A percentile compares a stretch with the other conserved stretches of the same genome.
These are phyloP conservation scores for Macaria notata DNA, from an alignment of 2,888 invertebrate genomes.

Conservation along the genomic window DNA sequence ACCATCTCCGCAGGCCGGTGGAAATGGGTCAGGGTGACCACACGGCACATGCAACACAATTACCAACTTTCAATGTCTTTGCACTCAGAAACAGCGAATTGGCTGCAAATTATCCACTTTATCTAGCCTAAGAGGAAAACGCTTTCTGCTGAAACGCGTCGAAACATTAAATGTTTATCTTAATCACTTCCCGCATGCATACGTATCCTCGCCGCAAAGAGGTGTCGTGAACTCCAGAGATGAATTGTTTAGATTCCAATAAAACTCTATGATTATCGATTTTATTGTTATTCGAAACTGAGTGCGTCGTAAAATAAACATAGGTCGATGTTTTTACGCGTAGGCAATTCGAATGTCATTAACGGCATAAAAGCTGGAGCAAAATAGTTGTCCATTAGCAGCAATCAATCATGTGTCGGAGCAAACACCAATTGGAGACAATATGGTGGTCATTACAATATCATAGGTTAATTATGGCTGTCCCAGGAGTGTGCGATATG, in stretches of 20 bases:
- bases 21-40: conserved; percentile 64
- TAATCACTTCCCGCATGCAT: no score
- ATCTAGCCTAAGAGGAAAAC: no score
- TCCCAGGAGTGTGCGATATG: conserved; percentile 24
- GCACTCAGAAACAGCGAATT: no score
- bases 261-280: conserved; percentile 1
- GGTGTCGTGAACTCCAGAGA: conserved; percentile 4
- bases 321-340: conserved; percentile 19
- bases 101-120: no score
- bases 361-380: conserved; percentile 25
- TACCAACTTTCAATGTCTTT: conserved; percentile 11
- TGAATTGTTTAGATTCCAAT: conserved; percentile 2
- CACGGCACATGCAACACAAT: conserved; percentile 44
- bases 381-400: conserved; percentile 30
- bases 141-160: no score
- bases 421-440: conserved; percentile 35
- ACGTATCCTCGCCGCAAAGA: not conserved
- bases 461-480: conserved; percentile 42
- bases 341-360: conserved; percentile 29
- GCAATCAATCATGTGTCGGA: conserved; percentile 40
- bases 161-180: no score
- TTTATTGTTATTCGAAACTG: conserved; percentile 14
- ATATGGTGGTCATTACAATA: conserved; percentile 20
- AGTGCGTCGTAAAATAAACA: conserved; percentile 24
- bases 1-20: conserved; percentile 55